Evolutionary conservation across 2,797 vertebrate genomes (phyloP).

Genomic region (Podarcis lilfordi): DNA sequence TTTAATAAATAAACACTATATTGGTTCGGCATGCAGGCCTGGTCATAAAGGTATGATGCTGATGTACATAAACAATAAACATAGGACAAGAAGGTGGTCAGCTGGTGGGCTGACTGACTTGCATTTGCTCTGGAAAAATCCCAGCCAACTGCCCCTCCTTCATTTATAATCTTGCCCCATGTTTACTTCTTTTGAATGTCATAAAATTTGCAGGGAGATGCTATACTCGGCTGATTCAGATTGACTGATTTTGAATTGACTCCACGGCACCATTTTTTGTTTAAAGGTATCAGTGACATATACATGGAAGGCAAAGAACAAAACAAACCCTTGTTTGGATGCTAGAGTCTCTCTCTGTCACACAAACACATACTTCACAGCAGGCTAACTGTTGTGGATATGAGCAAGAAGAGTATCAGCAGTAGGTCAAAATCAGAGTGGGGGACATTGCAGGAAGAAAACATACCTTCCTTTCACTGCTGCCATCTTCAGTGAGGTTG

Average conservation of each 20-base stretch:
- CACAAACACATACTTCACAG: neutral
- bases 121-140: neutral
- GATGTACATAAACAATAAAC: neutral
- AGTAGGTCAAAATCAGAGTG: neutral
- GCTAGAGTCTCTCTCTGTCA: neutral
- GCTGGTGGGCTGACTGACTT: neutral
- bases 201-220: neutral
- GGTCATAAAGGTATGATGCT: neutral
- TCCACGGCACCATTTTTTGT: neutral
- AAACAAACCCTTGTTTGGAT: neutral
- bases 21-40: neutral
- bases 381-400: neutral
- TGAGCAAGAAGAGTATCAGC: neutral
- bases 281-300: neutral
- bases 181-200: neutral
- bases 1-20: neutral
- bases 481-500: constrained; percentile 90
- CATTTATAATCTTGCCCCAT: neutral
- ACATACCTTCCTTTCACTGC: constrained; percentile 82
- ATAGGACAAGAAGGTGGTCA: neutral
- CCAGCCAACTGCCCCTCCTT: neutral
- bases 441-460: neutral
- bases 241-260: neutral
- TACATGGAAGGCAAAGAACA: neutral
- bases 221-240: neutral